Evolutionary conservation across 2,797 vertebrate genomes (phyloP).

Genomic region (Peromyscus nudipes): DNA sequence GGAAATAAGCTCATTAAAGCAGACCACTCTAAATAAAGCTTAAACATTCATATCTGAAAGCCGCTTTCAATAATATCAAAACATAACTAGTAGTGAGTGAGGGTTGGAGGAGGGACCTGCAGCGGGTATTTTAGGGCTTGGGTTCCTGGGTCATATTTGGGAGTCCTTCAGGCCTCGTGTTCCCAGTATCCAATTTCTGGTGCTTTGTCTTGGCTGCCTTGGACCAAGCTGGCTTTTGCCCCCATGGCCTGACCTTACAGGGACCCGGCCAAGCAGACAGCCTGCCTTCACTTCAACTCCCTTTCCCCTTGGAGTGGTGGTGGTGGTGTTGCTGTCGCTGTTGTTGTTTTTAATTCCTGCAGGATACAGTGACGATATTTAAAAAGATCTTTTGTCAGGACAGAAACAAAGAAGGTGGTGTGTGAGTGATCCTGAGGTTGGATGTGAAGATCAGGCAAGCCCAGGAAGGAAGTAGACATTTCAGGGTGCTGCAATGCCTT

Average conservation of each 20-base stretch:
- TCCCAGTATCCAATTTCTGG: background rate
- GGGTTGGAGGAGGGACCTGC: background rate
- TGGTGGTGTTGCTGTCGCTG: no score
- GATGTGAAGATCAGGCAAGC: background rate
- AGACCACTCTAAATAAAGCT: background rate
- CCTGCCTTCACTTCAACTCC: background rate
- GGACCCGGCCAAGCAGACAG: background rate
- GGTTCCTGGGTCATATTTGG: background rate
- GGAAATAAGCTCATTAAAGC: background rate
- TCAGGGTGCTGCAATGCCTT: background rate
- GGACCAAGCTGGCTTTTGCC: background rate
- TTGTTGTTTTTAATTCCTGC: constrained; percentile 22
- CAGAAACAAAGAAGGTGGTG: constrained; percentile 14
- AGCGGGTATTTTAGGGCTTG: background rate
- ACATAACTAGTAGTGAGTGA: background rate
- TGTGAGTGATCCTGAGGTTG: background rate
- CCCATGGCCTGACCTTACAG: background rate
- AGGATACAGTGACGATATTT: background rate
- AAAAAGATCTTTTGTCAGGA: background rate
- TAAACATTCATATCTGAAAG: background rate
- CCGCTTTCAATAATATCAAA: constrained; percentile 5
- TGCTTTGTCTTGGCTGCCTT: background rate
- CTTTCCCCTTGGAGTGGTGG: background rate
- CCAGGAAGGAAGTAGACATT: constrained; percentile 16
- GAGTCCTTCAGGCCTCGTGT: background rate